These are phyloP conservation scores for Cynocephalus volans DNA, from an alignment of 2,113 vertebrate species.

Conservation along the genomic window DNA sequence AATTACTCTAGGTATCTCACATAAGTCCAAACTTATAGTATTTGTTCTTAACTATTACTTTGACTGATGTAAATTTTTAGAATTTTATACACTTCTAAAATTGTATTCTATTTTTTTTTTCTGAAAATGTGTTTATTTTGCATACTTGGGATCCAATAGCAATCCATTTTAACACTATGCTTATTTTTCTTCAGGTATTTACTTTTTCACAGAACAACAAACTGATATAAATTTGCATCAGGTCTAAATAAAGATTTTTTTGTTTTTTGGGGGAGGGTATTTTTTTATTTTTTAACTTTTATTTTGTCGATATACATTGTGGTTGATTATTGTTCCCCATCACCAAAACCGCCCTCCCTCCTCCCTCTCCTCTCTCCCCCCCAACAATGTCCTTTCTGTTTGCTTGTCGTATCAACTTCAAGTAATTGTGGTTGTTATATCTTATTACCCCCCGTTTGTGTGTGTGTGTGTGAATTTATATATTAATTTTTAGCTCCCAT, in stretches of 20 bases:
- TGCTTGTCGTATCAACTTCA: too few species aligned
- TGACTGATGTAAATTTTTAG: not conserved
- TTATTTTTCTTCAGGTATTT: constrained; percentile 27
- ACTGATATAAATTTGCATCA: not conserved
- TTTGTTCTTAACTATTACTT: not conserved
- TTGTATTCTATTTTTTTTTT: not conserved
- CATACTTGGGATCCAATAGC: not conserved
- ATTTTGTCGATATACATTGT: too few species aligned
- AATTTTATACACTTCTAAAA: not conserved
- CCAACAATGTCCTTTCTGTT: too few species aligned
- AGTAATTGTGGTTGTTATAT: too few species aligned
- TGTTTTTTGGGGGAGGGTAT: too few species aligned
- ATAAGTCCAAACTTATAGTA: not conserved
- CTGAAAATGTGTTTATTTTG: constrained; percentile 43
- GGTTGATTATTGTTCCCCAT: too few species aligned
- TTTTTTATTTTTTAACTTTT: too few species aligned
- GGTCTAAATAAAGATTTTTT: not conserved
- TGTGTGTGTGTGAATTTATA: too few species aligned
- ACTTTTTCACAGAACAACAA: not conserved
- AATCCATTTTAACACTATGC: constrained; percentile 11
- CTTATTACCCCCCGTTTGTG: too few species aligned
- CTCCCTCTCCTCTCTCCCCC: too few species aligned
- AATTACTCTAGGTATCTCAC: not conserved
- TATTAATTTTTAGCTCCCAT: too few species aligned
- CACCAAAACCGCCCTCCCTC: too few species aligned